Base-by-base conservation (phyloP, 2,797 vertebrate species). In the Lateolabrax maculatus region DNA sequence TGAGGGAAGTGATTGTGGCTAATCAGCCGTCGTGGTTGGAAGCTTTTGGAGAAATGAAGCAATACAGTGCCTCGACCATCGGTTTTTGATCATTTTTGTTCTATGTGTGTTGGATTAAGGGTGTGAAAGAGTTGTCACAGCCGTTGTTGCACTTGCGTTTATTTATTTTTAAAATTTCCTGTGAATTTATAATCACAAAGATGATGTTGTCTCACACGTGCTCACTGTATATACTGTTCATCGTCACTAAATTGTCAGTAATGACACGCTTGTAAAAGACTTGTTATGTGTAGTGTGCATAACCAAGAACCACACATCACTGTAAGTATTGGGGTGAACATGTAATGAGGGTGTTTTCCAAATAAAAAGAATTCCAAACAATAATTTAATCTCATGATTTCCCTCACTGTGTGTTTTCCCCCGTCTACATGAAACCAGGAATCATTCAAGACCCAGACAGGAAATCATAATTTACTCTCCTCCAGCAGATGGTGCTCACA, bases 401-500 rank as follows among this genome's bases (percentile, higher is more conserved):
- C 51, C n/a, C 31, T 11, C 23, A 63, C 1, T 68, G 2, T 44
- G 2, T 58, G 25, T 64, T 41, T 53, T 49, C 2, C 11, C 6
- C 43, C 13, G 12, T 71, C 29, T 18, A 29, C 48, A 56, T 63
- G 18, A 74, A 66, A 29, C 18, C 23, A 36, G 62, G 76, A 81
- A n/a, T 78, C 48, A 61, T 13, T 71, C 48, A 57, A 46, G 58
- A 57, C n/a, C 39, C 19, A 31, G 16, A 68, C 68, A 71, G 43
- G 44, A 72, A 74, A 65, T 64, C 23, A 68, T 62, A 67, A 48
- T 58, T 74, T 55, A 13, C 10, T 49, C 71, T 87, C 66, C 60
- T 85, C 92, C 93, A 92, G 90, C 89, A 93, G 91, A 89, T 93
- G 93, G 92, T 64, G 90, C 93, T 90, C 84, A 78, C 4, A 57